Conservation (phyloP, 2,888 invertebrate species). For the Thymelicus lineola region DNA sequence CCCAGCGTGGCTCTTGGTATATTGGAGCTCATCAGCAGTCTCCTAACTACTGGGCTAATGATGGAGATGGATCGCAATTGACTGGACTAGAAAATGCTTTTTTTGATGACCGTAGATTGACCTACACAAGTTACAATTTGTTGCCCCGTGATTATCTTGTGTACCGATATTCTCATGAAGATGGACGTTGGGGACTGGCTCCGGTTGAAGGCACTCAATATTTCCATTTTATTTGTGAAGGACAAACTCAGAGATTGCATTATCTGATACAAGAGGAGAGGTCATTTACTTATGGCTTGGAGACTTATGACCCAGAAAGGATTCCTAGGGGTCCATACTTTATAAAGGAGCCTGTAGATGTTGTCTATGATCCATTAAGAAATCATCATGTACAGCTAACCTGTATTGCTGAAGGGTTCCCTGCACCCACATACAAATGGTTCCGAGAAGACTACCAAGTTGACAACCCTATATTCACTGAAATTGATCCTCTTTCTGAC, state of each 20-base stretch:
- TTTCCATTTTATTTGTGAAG: conserved; percentile 95
- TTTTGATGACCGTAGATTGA: conserved; percentile 84
- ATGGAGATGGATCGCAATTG: conserved; percentile 92
- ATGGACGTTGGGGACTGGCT: conserved; percentile 94
- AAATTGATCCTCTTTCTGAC: conserved; percentile 91
- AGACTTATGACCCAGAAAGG: conserved; percentile 91
- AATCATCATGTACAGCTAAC: conserved; percentile 92
- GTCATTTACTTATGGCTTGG: conserved; percentile 93
- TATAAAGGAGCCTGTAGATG: conserved; percentile 92
- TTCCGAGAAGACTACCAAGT: conserved; percentile 94
- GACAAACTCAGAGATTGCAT: conserved; percentile 89
- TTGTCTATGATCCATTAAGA: conserved; percentile 92
- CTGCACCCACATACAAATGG: conserved; percentile 96
- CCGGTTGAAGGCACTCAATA: conserved; percentile 91
- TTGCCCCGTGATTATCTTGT: conserved; percentile 90
- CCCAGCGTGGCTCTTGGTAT: conserved; percentile 95
- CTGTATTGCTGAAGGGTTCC: conserved; percentile 94
- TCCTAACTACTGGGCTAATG: conserved; percentile 92
- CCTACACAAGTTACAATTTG: conserved; percentile 76
- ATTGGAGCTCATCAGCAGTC: conserved; percentile 91
- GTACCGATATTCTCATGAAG: conserved; percentile 89
- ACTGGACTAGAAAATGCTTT: conserved; percentile 93
- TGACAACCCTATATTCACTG: conserved; percentile 88
- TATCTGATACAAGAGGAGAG: conserved; percentile 90
- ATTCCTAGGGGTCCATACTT: conserved; percentile 96